These are phyloP conservation scores for Lamprotornis superbus DNA, from an alignment of 2,113 vertebrate genomes.

Conservation along the genomic window DNA sequence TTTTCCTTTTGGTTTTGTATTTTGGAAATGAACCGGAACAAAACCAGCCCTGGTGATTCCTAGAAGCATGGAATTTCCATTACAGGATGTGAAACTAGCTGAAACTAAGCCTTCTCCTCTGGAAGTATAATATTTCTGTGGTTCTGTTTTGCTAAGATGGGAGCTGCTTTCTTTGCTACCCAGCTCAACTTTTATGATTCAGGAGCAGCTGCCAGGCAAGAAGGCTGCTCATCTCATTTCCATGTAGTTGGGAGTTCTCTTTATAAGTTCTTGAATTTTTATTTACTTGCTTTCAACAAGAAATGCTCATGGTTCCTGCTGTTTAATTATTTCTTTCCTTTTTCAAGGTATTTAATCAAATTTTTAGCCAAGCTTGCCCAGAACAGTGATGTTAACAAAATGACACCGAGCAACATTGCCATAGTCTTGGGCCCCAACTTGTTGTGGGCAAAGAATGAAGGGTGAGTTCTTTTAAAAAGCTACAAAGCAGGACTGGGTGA, in stretches of 20 bases:
- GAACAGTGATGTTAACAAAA: conserved; percentile 94
- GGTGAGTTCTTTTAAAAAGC: conserved; percentile 75
- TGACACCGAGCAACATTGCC: conserved; percentile 96
- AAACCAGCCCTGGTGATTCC: neutral
- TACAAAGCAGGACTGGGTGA: neutral
- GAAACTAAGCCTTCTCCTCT: neutral
- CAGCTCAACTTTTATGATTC: neutral
- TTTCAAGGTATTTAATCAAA: conserved; percentile 93
- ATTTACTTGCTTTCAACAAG: neutral
- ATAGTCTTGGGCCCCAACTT: conserved; percentile 98
- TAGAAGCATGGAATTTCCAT: neutral
- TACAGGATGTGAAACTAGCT: neutral
- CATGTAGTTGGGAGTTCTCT: neutral
- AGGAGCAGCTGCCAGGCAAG: neutral
- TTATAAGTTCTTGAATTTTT: neutral
- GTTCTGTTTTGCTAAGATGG: neutral
- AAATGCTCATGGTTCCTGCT: neutral
- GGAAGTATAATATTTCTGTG: neutral
- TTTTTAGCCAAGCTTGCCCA: conserved; percentile 94
- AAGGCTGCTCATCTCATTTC: neutral
- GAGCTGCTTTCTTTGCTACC: neutral
- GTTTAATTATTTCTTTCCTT: neutral
- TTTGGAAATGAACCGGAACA: neutral
- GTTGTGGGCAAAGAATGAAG: conserved; percentile 94
- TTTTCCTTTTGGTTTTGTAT: neutral